Base-by-base conservation (phyloP, 2,888 invertebrate genomes). In the Zygothrica quintamaculata region DNA sequence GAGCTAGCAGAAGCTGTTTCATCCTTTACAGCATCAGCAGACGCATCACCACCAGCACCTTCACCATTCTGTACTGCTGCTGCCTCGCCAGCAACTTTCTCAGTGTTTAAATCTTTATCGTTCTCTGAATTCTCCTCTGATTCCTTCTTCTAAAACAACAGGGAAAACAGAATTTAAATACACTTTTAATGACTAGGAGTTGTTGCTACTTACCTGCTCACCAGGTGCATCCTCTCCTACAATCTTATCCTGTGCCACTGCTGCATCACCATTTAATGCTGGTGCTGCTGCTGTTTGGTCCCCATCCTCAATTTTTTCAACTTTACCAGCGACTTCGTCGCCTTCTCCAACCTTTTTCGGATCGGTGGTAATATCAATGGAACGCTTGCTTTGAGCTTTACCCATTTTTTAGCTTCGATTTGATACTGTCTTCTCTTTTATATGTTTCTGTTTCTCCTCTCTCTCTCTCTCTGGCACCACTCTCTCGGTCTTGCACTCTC, bases 321-420 rank as follows among this genome's bases (percentile, higher is more conserved):
- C 92, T 90, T 95, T 95, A 67, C 95, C 95, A 58, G 93, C 93
- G 67, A 92, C 92, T 82, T 93, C 93, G 48, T 92, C 92, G 52
- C 88, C 87, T 44, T 89, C 87, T 44, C 74, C 90, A 92, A 93
- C 89, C 91, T 93, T 93, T 59, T 88, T 88, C 57, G 88, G 81
- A 86, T 93, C 94, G 91, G 96, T 96, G 86, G 94, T 94, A 91
- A 96, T 96, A 91, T 96, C 96, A 91, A 96, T 95, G 89, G 96
- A 96, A 92, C 96, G 94, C 92, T 95, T 96, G 92, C 96, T 96
- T 93, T 96, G 96, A 93, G 94, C 94, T 92, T 94, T 95, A 92
- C 96, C 96, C 96, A 96, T 96, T 91, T 73, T 58, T n/a, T n/a
- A n/a, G n/a, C n/a, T n/a, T n/a, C n/a, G n/a, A n/a, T n/a, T n/a